Evolutionary conservation across 2,113 vertebrate species (phyloP), one percentile per base, ranked within the genome.

Genomic region (Corythoichthys intestinalis): DNA sequence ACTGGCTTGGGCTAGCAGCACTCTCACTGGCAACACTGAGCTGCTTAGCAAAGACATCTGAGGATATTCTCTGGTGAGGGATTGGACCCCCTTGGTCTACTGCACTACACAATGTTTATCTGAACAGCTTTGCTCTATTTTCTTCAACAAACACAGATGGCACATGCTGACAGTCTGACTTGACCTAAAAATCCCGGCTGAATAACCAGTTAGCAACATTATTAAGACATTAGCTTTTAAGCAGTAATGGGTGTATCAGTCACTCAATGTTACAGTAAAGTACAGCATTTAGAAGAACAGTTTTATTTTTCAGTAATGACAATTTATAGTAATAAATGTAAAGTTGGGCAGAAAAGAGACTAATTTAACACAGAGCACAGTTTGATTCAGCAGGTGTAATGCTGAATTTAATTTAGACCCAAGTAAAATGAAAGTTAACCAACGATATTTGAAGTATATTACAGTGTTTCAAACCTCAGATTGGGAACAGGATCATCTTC

Each of bases 1-100:
- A 85, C 77, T 74, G 78, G 76, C 76, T 78, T 70, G 79, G 87
- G 75, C 65, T 65, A 68, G 70, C 70, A 77, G 83, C 78, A 54
- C 71, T 70, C 34, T 86, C 71, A 34, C 52, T 73, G 79, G 78
- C 67, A 66, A 72, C 54, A 54, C 71, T 70, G 67, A 70, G 72
- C 68, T 13, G 69, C 79, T 74, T 76, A 65, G 65, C 47, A 46
- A 35, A 54, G 50, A 62, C 28, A 56, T 57, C 2, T 12, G 46
- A 53, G 44, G 50, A 52, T 47, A 69, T 66, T 73, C 49, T 46
- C 11, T 62, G 39, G 44, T 47, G n/a, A 34, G 61, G 46, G 61
- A 20, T n/a, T 61, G 39, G 7, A 44, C 39, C 7, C 38, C 41
- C 63, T 59, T 58, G n/a, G 11, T 39, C 10, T 13, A 14, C 39